Conservation (phyloP, 2,797 vertebrate species). For the Dendrocincla fuliginosa region DNA sequence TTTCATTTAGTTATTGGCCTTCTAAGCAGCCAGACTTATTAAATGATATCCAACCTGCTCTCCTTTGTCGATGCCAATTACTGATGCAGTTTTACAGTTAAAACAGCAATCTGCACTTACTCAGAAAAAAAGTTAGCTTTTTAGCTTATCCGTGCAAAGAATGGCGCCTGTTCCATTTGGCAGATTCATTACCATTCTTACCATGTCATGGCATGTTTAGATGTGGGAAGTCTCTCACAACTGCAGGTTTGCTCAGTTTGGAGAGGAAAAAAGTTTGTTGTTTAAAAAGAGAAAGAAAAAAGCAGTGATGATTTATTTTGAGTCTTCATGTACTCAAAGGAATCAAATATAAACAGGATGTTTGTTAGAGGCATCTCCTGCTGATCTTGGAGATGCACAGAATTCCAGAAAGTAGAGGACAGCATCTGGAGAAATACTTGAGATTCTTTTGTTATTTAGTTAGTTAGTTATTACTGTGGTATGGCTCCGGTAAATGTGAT, state of each 20-base stretch:
- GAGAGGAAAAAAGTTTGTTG: background rate
- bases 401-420: conserved; percentile 32
- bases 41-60: background rate
- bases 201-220: background rate
- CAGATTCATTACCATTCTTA: background rate
- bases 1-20: background rate
- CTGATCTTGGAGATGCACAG: conserved; percentile 1
- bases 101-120: background rate
- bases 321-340: background rate
- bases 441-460: background rate
- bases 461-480: background rate
- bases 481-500: background rate
- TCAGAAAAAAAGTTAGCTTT: background rate
- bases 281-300: background rate
- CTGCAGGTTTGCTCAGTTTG: background rate
- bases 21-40: background rate
- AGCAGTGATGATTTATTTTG: background rate
- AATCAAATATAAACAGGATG: conserved; percentile 28
- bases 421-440: conserved; percentile 25
- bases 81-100: background rate
- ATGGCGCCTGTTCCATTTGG: background rate
- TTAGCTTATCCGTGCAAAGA: background rate
- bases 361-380: conserved; percentile 17
- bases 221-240: background rate
- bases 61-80: background rate